These are phyloP conservation scores for Acholoe squamosa DNA, from an alignment of 2,888 invertebrate genomes.

Conservation along the genomic window DNA sequence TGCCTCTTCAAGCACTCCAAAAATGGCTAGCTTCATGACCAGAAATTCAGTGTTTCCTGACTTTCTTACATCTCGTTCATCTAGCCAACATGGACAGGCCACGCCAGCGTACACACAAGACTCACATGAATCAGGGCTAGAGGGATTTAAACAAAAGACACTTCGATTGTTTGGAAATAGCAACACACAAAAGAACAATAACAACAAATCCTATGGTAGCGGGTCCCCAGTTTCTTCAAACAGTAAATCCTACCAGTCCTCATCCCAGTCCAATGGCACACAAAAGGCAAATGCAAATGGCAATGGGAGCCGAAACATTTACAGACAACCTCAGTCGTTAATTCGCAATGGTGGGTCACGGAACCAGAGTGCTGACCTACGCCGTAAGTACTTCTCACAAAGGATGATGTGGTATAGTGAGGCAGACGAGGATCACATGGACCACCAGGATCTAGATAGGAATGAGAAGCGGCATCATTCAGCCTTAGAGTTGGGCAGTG, in stretches of 20 bases:
- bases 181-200: conserved; percentile 36
- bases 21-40: conserved; percentile 56
- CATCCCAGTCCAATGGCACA: background rate
- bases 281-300: background rate
- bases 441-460: background rate
- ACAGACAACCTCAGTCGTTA: conserved; percentile 17
- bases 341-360: background rate
- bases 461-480: conserved; percentile 47
- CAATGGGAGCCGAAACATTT: conserved; percentile 11
- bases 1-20: background rate
- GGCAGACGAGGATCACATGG: conserved; percentile 28
- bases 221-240: background rate
- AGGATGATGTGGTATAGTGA: conserved; percentile 64
- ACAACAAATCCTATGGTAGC: background rate
- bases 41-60: conserved; percentile 47
- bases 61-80: background rate
- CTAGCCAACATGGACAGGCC: conserved; percentile 38
- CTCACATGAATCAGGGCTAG: conserved; percentile 5
- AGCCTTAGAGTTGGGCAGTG: conserved; percentile 27
- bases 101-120: conserved; percentile 20
- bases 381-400: conserved; percentile 61
- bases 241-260: background rate
- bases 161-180: conserved; percentile 24
- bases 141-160: conserved; percentile 34
- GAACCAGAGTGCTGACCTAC: conserved; percentile 30